Percentiles rank a stretch among this genome's conserved stretches.
Evolutionary conservation across 2,113 vertebrate genomes (phyloP).

Genomic region (Perca schrenkii): DNA sequence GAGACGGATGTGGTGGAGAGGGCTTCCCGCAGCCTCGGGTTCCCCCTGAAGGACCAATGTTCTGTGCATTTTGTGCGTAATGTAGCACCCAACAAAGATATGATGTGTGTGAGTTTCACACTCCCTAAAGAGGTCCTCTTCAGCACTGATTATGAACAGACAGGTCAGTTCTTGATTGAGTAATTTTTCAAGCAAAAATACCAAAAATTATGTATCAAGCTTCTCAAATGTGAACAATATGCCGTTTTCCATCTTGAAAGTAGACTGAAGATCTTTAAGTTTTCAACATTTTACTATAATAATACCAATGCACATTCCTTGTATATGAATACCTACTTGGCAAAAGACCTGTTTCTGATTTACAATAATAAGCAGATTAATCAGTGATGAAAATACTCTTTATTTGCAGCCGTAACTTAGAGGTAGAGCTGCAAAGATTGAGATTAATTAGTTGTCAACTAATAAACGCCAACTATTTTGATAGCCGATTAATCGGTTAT

Average conservation of each 20-base stretch:
- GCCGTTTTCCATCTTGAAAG: neutral
- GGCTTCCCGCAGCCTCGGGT: slow-evolving; percentile 85
- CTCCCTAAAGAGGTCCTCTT: slow-evolving; percentile 88
- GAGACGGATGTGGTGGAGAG: slow-evolving; percentile 85
- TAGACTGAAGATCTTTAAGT: neutral
- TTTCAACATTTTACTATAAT: neutral
- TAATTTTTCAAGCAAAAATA: neutral
- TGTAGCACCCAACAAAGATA: slow-evolving; percentile 96
- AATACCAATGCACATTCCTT: neutral
- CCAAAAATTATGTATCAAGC: neutral
- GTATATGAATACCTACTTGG: neutral
- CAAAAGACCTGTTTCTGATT: neutral
- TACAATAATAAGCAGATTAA: neutral
- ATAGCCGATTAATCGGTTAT: no score
- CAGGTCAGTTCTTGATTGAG: slow-evolving; percentile 80
- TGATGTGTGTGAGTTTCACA: slow-evolving; percentile 93
- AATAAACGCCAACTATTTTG: no score
- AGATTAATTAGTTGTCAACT: no score
- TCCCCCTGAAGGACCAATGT: slow-evolving; percentile 83
- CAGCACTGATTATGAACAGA: slow-evolving; percentile 65
- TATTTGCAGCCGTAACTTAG: neutral
- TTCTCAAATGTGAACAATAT: neutral
- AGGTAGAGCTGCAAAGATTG: no score
- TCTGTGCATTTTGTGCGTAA: slow-evolving; percentile 92
- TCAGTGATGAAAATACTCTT: neutral